Evolutionary conservation across 2,113 vertebrate species (phyloP), one percentile per base, ranked within the genome.

Genomic region (Colossoma macropomum): DNA sequence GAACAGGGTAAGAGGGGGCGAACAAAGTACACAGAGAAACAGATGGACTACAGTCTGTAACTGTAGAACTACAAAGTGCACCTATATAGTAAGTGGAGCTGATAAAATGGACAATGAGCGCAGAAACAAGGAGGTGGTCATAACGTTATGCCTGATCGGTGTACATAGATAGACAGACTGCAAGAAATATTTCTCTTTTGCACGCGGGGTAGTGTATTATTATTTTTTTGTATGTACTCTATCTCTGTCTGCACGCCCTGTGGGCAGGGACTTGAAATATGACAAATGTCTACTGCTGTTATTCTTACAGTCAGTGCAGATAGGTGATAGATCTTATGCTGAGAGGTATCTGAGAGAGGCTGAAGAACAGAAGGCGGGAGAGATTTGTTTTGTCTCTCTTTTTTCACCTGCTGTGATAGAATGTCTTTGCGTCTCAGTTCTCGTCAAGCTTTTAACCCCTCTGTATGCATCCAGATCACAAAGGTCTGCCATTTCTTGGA

Each of bases 211-310:
- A 2, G 28, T 68, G 65, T 56, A 23, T 56, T 23, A n/a, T n/a
- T n/a, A n/a, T 50, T 19, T 34, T 34, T 66, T 30, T 68, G 17
- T 56, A 15, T 23, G 15, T 56, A 56, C 0, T 25, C 23, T 25
- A 7, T 60, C 56, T 60, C 56, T 7, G 56, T 25, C 30, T 59
- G 32, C 30, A 32, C 45, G 16, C 59, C 16, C 60, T 30, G 41
- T 77, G 59, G 38, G 17, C n/a, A 38, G 16, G 34, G 25, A 50
- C 1, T 45, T 45, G 62, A 7, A 32, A 23, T 48, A 30, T 65
- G 59, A 77, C 38, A 21, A 41, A 77, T 65, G 62, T 75, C 30
- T 32, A 3, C 74, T 60, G 30, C 73, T 75, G 30, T n/a, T 21
- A 69, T 21, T 62, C 34, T 21, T 65, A 11, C 25, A 77, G 59